Conservation (phyloP, 1,140 invertebrate species). For the Daktulosphaira vitifoliae region DNA sequence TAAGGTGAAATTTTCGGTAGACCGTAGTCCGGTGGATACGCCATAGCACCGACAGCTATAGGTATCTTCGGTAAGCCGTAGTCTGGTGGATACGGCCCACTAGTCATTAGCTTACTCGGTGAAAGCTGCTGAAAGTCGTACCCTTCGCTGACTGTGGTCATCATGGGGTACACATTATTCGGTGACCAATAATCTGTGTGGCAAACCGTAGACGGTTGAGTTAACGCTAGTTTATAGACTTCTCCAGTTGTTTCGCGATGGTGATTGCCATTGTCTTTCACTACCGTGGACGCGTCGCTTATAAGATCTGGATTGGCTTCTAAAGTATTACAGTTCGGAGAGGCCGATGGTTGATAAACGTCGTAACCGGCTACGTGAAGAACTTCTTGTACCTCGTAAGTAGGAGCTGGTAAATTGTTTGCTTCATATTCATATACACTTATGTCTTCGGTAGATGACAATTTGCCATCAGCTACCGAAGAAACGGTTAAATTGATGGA, state of each 20-base stretch:
- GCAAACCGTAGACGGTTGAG: neutral
- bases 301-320: slow-evolving; percentile 70
- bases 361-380: slow-evolving; percentile 38
- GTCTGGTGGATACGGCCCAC: slow-evolving; percentile 46
- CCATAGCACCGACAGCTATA: slow-evolving; percentile 58
- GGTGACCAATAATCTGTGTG: neutral
- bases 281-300: slow-evolving; percentile 60
- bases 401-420: slow-evolving; percentile 42
- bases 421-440: slow-evolving; percentile 42
- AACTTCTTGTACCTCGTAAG: slow-evolving; percentile 29
- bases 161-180: neutral
- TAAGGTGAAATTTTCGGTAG: slow-evolving; percentile 55
- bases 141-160: neutral
- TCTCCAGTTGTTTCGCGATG: neutral
- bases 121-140: slow-evolving; percentile 21
- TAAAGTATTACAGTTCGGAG: slow-evolving; percentile 46
- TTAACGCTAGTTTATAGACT: slow-evolving; percentile 7
- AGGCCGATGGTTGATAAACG: slow-evolving; percentile 41
- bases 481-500: slow-evolving; percentile 18
- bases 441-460: slow-evolving; percentile 39
- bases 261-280: slow-evolving; percentile 43
- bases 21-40: slow-evolving; percentile 70
- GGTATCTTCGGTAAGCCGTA: slow-evolving; percentile 53
- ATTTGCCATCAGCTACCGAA: slow-evolving; percentile 36
- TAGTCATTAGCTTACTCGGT: neutral